These are phyloP conservation scores for Anguilla marmorata DNA, from an alignment of 2,797 vertebrate genomes.

Conservation along the genomic window DNA sequence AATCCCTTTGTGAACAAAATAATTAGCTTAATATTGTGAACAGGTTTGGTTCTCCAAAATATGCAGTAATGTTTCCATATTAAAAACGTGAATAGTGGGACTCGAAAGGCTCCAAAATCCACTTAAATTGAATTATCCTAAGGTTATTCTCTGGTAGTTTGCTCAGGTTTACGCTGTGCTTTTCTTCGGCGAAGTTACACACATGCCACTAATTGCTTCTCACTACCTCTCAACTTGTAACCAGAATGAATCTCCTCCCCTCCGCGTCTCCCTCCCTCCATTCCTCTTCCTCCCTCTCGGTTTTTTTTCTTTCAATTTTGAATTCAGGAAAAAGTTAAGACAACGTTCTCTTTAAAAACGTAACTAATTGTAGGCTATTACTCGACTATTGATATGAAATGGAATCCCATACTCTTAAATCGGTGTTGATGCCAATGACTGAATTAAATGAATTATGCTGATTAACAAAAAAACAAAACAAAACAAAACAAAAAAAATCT, in stretches of 20 bases:
- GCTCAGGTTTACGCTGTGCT: slow-evolving; percentile 51
- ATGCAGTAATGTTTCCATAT: slow-evolving; percentile 10
- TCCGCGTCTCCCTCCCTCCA: slow-evolving; percentile 52
- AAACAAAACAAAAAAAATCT: background rate
- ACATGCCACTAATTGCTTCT: slow-evolving; percentile 70
- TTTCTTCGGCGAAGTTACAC: slow-evolving; percentile 56
- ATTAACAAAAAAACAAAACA: background rate
- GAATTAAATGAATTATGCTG: background rate
- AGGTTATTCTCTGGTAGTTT: slow-evolving; percentile 31
- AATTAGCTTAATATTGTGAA: slow-evolving; percentile 11
- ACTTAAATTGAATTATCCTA: slow-evolving; percentile 17
- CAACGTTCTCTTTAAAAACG: background rate
- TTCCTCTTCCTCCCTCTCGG: slow-evolving; percentile 43
- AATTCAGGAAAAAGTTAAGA: background rate
- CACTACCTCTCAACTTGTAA: slow-evolving; percentile 67
- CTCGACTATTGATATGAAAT: background rate
- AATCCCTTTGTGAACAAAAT: background rate
- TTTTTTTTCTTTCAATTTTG: slow-evolving; percentile 36
- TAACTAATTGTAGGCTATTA: background rate
- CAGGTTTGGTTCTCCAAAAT: background rate
- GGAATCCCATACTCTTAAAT: background rate
- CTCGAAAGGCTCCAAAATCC: slow-evolving; percentile 17
- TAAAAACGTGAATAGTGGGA: slow-evolving; percentile 10
- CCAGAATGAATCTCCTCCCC: slow-evolving; percentile 74
- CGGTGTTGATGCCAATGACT: background rate